phyloP scores from a whole-genome alignment of 2,797 vertebrate species.

The Enoplosus armatus region DNA sequence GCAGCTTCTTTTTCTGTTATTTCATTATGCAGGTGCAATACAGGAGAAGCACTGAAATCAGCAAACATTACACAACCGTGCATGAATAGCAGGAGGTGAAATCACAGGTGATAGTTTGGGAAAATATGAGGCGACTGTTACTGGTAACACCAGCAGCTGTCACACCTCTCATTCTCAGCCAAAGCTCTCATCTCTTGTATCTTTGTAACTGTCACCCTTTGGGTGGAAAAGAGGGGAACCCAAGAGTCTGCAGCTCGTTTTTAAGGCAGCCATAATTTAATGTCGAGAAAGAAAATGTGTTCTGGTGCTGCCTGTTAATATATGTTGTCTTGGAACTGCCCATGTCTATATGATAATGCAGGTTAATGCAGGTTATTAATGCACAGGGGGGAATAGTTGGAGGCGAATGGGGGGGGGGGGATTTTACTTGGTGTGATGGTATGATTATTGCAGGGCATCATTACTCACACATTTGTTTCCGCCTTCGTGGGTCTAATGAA shows the following conservation, averaged over 20 bases:
- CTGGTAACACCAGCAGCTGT: slow-evolving; percentile 46
- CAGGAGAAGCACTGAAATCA: slow-evolving; percentile 46
- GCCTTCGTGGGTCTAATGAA: background rate
- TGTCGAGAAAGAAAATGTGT: slow-evolving; percentile 27
- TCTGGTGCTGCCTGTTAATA: slow-evolving; percentile 36
- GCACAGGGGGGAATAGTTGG: slow-evolving; percentile 1
- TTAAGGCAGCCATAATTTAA: slow-evolving; percentile 39
- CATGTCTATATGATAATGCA: slow-evolving; percentile 35
- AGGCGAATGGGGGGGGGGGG: too few species aligned
- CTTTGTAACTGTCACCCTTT: slow-evolving; percentile 51
- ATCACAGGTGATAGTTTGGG: slow-evolving; percentile 55
- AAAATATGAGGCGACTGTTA: slow-evolving; percentile 46
- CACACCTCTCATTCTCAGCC: slow-evolving; percentile 44
- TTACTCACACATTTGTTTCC: slow-evolving; percentile 14
- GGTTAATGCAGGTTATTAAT: slow-evolving; percentile 37
- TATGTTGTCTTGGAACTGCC: slow-evolving; percentile 23
- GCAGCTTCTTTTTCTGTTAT: slow-evolving; percentile 48
- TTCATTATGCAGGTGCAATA: slow-evolving; percentile 54
- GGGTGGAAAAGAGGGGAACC: slow-evolving; percentile 23
- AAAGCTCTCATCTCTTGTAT: slow-evolving; percentile 45
- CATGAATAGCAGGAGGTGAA: slow-evolving; percentile 45
- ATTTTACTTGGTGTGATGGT: too few species aligned
- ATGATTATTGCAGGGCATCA: too few species aligned
- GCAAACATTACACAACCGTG: slow-evolving; percentile 43
- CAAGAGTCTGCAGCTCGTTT: slow-evolving; percentile 31